Conservation (phyloP, 2,888 invertebrate genomes). For the Lepeophtheirus nordmannii region DNA sequence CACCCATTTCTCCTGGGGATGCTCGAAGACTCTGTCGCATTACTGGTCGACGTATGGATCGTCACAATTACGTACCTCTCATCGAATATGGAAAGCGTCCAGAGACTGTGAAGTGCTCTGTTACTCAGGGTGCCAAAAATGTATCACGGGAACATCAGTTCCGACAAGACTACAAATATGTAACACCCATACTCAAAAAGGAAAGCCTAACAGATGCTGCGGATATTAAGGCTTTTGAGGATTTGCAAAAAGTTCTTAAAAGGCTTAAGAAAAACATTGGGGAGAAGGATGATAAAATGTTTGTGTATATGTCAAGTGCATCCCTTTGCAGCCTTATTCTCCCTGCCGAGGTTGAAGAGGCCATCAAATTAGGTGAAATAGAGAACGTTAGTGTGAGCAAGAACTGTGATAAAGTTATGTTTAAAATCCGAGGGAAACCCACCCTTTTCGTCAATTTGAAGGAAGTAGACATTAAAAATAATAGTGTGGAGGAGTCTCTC, state of each 20-base stretch:
- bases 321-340: constrained; percentile 57
- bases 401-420: constrained; percentile 54
- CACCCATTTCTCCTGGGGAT: constrained; percentile 65
- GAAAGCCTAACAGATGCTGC: constrained; percentile 17
- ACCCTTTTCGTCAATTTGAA: constrained; percentile 56
- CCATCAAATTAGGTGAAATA: constrained; percentile 58
- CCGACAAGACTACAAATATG: constrained; percentile 23
- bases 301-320: constrained; percentile 59
- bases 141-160: constrained; percentile 20
- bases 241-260: constrained; percentile 25
- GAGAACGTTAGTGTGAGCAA: constrained; percentile 59
- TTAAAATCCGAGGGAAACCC: constrained; percentile 54
- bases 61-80: constrained; percentile 30
- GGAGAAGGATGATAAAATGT: constrained; percentile 45
- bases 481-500: constrained; percentile 34
- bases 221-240: constrained; percentile 22
- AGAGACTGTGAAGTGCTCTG: constrained; percentile 22
- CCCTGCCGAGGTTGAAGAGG: constrained; percentile 54
- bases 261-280: constrained; percentile 22
- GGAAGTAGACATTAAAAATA: constrained; percentile 35
- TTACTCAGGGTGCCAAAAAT: constrained; percentile 20
- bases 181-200: constrained; percentile 20
- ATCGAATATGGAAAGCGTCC: constrained; percentile 28
- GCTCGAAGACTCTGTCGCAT: constrained; percentile 57
- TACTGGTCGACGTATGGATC: constrained; percentile 43